Evolutionary conservation across 2,888 invertebrate genomes (phyloP).

Genomic region (Myopa testacea): DNA sequence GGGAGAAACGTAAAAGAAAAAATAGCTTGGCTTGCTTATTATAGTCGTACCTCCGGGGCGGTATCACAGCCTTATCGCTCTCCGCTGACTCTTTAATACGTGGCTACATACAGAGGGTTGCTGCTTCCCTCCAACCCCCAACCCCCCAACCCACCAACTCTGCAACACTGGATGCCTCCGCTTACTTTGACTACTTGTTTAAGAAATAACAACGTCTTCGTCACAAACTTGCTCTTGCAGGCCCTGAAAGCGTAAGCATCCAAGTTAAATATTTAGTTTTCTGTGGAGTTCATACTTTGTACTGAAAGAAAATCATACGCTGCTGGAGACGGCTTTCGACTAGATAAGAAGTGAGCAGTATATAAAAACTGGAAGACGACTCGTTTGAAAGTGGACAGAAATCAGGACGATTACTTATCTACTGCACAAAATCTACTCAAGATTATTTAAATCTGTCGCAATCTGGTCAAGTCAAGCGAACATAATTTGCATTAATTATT

Average conservation of each 20-base stretch:
- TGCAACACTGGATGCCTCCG: neutral
- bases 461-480: no score
- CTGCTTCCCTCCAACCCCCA: neutral
- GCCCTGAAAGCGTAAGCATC: constrained; percentile 31
- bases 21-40: neutral
- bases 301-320: neutral
- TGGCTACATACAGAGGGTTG: neutral
- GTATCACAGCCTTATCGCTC: neutral
- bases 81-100: constrained; percentile 2
- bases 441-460: no score
- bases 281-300: constrained; percentile 1
- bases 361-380: no score
- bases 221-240: constrained; percentile 35
- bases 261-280: constrained; percentile 36
- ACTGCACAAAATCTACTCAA: no score
- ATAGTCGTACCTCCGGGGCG: neutral
- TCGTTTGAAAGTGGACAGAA: no score
- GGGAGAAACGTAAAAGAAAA: no score
- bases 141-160: neutral
- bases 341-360: no score
- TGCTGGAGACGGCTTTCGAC: no score
- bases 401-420: no score
- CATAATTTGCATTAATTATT: no score
- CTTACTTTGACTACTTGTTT: constrained; percentile 1
- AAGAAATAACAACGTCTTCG: constrained; percentile 22